These are phyloP conservation scores for Manacus vitellinus DNA, from an alignment of 2,113 vertebrate species.

Conservation along the genomic window DNA sequence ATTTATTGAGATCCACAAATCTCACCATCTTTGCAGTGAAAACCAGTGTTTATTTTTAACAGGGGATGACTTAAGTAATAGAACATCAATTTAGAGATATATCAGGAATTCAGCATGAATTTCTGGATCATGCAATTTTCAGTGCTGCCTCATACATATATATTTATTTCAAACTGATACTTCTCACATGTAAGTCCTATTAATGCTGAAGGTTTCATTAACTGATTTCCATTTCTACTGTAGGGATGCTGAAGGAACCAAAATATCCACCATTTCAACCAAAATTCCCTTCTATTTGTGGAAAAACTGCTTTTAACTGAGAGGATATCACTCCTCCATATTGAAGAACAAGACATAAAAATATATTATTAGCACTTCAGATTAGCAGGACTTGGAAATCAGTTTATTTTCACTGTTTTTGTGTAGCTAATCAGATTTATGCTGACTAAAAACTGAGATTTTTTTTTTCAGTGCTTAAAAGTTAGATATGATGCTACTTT, in stretches of 20 bases:
- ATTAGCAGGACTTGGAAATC: neutral
- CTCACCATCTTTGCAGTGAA: neutral
- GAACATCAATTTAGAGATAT: neutral
- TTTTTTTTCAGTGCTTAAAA: neutral
- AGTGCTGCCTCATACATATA: neutral
- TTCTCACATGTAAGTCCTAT: neutral
- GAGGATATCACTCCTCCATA: neutral
- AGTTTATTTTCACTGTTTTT: neutral
- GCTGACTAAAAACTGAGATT: rapidly evolving
- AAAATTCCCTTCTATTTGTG: neutral
- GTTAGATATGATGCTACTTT: neutral
- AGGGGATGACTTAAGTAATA: neutral
- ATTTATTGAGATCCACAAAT: neutral
- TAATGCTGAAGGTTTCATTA: neutral
- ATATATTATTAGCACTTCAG: neutral
- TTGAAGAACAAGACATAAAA: neutral
- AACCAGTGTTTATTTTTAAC: neutral
- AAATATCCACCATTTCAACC: neutral
- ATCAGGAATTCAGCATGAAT: neutral
- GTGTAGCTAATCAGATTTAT: neutral
- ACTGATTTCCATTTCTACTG: neutral
- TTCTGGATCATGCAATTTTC: neutral
- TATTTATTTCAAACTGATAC: neutral
- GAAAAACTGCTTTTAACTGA: neutral
- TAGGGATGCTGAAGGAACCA: neutral